Conservation (phyloP, 2,797 vertebrate genomes). For the Pangasius mekongensis region DNA sequence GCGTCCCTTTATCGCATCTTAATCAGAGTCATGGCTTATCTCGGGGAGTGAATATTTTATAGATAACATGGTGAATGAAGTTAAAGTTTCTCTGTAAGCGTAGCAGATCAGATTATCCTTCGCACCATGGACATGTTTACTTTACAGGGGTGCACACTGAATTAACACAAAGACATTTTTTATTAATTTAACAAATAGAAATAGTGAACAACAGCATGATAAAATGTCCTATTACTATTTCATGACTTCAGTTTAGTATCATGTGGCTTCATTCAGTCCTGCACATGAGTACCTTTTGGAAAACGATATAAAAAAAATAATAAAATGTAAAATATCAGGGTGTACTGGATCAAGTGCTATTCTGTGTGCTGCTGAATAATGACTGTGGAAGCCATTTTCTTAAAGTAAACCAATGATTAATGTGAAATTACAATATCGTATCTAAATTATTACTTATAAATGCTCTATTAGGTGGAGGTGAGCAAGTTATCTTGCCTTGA, state of each 20-base stretch:
- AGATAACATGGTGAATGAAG: too few relatives aligned
- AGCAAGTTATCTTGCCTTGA: background rate
- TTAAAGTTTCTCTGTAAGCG: too few relatives aligned
- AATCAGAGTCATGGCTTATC: too few relatives aligned
- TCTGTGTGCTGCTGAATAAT: background rate
- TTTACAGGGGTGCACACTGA: too few relatives aligned
- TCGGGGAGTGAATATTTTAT: too few relatives aligned
- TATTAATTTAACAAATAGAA: too few relatives aligned
- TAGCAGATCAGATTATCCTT: too few relatives aligned
- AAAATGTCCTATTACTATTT: background rate
- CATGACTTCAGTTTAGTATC: background rate
- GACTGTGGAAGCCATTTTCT: background rate
- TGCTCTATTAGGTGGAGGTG: background rate
- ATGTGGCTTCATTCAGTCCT: too few relatives aligned
- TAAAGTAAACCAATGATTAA: background rate
- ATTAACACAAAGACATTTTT: too few relatives aligned
- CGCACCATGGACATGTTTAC: too few relatives aligned
- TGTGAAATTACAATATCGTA: background rate
- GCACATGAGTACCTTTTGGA: background rate
- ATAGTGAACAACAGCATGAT: background rate
- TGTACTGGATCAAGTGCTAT: background rate
- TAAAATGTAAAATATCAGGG: background rate
- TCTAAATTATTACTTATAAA: background rate
- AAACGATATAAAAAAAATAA: background rate
- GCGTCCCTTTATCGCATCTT: too few relatives aligned